Base-by-base conservation (phyloP, 2,797 vertebrate species). In the Varecia variegata region DNA sequence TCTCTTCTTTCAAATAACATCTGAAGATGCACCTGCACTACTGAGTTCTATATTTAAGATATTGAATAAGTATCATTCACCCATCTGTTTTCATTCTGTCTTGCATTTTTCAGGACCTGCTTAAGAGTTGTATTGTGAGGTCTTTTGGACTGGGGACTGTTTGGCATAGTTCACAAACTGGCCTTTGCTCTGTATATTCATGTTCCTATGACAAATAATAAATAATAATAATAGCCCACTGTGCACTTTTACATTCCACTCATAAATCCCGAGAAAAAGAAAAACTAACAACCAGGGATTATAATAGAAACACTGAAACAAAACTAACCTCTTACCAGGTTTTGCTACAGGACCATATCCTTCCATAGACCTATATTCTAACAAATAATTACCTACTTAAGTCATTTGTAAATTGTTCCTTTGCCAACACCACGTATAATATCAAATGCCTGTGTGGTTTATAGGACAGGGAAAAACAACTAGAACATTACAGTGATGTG, bases 1-100 rank as follows among this genome's bases (percentile, higher is more conserved):
- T 97, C 95, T 98, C 90, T 97, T 97, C 96, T 97, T 97, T 98
- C 97, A 98, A 97, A 97, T 97, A 98, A 97, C 97, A 98, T 98
- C 97, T 98, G 97, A 98, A 97, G 94, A 95, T 70, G 95, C 97
- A 97, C 97, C 97, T 98, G 97, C 54, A 97, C 96, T 91, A 96
- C 67, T 70, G 91, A 97, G 91, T 97, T 97, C 97, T 98, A 98
- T 97, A 98, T 98, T 98, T 98, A 98, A 96, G 97, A 95, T 96
- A 97, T 96, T 97, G 97, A 98, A 97, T 97, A 98, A 97, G 97
- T 97, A 97, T 95, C 92, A 96, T 85, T 93, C 95, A 95, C 56
- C 97, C 97, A 98, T 98, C 97, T 98, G 97, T 93, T 96, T 98
- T 98, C 96, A 97, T 97, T 97, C 95, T 97, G 97, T 92, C 93